Evolutionary conservation across 2,797 vertebrate genomes (phyloP).

Genomic region (Esox masquinongy): DNA sequence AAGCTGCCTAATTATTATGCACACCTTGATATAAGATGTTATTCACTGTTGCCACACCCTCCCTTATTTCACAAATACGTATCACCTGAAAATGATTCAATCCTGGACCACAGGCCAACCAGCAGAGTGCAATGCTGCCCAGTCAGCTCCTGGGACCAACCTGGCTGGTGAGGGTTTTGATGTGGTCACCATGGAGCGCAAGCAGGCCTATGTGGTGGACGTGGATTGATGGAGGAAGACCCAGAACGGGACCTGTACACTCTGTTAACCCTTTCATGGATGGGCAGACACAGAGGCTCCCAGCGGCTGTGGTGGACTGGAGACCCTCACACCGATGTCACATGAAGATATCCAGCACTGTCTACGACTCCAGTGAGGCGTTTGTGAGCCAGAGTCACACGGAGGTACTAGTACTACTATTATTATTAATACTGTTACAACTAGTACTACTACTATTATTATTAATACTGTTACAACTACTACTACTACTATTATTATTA

Average conservation of each 20-base stretch:
- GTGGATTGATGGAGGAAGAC: conserved; percentile 61
- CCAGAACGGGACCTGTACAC: conserved; percentile 47
- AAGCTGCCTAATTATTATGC: too few relatives aligned
- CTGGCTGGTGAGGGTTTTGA: conserved; percentile 61
- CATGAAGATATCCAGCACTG: conserved; percentile 31
- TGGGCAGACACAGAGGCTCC: conserved; percentile 57
- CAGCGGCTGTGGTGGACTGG: conserved; percentile 61
- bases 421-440: neutral
- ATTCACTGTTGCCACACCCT: too few relatives aligned
- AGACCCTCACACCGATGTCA: conserved; percentile 40
- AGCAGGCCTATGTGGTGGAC: conserved; percentile 63
- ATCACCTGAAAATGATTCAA: too few relatives aligned
- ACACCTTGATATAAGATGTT: too few relatives aligned
- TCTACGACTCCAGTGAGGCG: conserved; percentile 57
- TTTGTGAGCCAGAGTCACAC: conserved; percentile 52
- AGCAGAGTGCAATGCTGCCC: conserved; percentile 53
- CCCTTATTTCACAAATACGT: too few relatives aligned
- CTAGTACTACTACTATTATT: neutral
- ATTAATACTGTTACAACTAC: neutral
- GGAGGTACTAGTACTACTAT: neutral
- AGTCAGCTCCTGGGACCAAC: conserved; percentile 69
- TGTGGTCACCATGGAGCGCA: too few relatives aligned
- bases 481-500: neutral
- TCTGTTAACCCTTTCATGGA: conserved; percentile 57
- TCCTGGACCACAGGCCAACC: conserved; percentile 15